Percentiles rank a stretch among this genome's conserved stretches.
phyloP scores from a whole-genome alignment of 2,797 vertebrate genomes.

The Passerculus sandwichensis region DNA sequence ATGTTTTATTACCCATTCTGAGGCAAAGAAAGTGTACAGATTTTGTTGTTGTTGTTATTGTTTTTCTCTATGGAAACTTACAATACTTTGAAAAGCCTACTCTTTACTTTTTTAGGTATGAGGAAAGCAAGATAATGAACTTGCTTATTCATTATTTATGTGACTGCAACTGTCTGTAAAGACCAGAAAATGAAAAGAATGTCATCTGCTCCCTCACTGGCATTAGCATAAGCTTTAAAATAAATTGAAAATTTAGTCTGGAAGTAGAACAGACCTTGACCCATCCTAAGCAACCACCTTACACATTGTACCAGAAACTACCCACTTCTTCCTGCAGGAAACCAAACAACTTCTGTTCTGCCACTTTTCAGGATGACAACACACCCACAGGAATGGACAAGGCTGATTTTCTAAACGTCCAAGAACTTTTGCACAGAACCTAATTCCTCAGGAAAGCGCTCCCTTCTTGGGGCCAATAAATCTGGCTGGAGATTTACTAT shows the following conservation, averaged over 20 bases:
- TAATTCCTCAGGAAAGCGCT: neutral
- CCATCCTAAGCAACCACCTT: neutral
- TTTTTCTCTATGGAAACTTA: neutral
- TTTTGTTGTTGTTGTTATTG: neutral
- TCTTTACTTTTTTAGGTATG: neutral
- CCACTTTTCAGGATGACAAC: neutral
- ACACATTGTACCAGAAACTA: neutral
- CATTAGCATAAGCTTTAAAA: neutral
- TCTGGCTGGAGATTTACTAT: neutral
- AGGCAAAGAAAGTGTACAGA: neutral
- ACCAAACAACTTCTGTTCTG: neutral
- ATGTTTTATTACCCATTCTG: neutral
- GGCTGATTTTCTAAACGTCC: neutral
- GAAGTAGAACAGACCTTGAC: slow-evolving; percentile 8
- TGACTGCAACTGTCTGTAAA: neutral
- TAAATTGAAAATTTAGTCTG: neutral
- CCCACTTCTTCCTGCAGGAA: neutral
- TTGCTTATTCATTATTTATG: slow-evolving; percentile 1
- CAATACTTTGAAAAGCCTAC: neutral
- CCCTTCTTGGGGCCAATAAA: neutral
- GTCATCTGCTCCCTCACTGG: neutral
- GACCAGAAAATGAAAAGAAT: neutral
- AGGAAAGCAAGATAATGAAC: neutral
- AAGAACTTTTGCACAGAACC: neutral
- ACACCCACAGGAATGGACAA: neutral